These are phyloP conservation scores for Cryptocheilus praepositus DNA, from an alignment of 2,888 invertebrate species.

Conservation along the genomic window DNA sequence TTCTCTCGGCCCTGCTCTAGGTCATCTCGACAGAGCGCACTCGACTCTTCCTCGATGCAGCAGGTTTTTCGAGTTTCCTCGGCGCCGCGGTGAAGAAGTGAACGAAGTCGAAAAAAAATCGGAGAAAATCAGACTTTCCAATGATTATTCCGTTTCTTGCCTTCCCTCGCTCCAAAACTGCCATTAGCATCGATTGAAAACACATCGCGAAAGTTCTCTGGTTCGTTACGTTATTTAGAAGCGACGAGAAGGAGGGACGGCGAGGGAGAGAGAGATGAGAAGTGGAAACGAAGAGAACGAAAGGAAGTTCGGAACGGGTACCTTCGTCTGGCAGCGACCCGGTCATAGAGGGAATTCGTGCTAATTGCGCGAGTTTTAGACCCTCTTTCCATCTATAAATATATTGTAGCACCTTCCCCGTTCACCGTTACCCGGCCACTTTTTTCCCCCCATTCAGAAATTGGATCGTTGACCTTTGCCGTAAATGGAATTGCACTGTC, in stretches of 20 bases:
- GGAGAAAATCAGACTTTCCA: slow-evolving; percentile 13
- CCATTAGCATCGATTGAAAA: slow-evolving; percentile 56
- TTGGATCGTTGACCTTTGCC: too few relatives aligned
- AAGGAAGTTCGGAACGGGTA: too few relatives aligned
- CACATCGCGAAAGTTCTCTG: slow-evolving; percentile 40
- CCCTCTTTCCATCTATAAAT: background rate
- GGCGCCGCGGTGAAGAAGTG: background rate
- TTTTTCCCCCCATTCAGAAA: background rate
- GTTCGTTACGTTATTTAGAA: slow-evolving; percentile 36
- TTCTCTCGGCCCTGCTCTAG: too few relatives aligned
- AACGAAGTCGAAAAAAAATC: slow-evolving; percentile 9
- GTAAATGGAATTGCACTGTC: too few relatives aligned
- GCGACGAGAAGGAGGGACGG: too few relatives aligned
- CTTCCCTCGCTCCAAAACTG: slow-evolving; percentile 27
- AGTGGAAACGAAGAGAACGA: background rate
- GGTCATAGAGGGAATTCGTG: slow-evolving; percentile 36
- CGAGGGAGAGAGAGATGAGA: background rate
- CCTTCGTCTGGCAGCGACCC: too few relatives aligned
- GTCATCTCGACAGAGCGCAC: too few relatives aligned
- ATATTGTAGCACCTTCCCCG: background rate
- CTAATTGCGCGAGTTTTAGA: slow-evolving; percentile 51
- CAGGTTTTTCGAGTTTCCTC: too few relatives aligned
- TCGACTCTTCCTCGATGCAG: too few relatives aligned
- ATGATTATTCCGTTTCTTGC: slow-evolving; percentile 3
- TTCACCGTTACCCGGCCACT: too few relatives aligned